Conservation (phyloP, 2,888 invertebrate species). For the Caenorhabditis panamensis region DNA sequence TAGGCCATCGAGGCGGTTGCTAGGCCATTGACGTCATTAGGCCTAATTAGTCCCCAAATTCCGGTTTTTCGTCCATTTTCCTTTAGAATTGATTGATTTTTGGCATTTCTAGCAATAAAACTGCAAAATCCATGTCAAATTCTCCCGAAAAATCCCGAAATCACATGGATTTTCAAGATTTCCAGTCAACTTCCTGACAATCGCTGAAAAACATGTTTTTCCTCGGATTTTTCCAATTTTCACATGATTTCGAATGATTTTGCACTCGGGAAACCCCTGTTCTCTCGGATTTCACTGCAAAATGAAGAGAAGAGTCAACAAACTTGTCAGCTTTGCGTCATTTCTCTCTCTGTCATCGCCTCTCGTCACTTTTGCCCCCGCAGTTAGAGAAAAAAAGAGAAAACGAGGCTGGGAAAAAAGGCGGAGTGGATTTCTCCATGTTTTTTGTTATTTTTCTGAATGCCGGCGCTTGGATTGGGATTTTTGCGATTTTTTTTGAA, state of each 20-base stretch:
- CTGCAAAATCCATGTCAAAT: not conserved
- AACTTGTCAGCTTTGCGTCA: constrained; percentile 1
- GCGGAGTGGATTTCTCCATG: not conserved
- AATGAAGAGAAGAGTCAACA: constrained; percentile 6
- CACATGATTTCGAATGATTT: not conserved
- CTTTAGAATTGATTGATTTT: not conserved
- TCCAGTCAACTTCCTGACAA: not conserved
- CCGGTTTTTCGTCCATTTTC: not conserved
- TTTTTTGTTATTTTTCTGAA: constrained; percentile 2
- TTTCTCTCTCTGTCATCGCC: not conserved
- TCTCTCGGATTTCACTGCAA: not conserved
- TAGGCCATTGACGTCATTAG: no score
- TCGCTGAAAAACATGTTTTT: not conserved
- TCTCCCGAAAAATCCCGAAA: not conserved
- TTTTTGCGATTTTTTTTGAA: not conserved
- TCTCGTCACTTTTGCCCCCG: not conserved
- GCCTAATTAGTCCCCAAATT: not conserved
- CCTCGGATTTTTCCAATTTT: constrained; percentile 5
- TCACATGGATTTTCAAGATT: not conserved
- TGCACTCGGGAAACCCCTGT: not conserved
- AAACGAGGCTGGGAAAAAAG: not conserved
- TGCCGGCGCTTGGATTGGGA: no score
- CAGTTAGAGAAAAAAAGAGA: not conserved
- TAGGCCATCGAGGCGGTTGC: not conserved
- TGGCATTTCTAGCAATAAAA: not conserved